Percentiles rank a stretch among this genome's conserved stretches.
Conservation (phyloP, 92 coral and sea anemone species). For the Palythoa caribaeorum region DNA sequence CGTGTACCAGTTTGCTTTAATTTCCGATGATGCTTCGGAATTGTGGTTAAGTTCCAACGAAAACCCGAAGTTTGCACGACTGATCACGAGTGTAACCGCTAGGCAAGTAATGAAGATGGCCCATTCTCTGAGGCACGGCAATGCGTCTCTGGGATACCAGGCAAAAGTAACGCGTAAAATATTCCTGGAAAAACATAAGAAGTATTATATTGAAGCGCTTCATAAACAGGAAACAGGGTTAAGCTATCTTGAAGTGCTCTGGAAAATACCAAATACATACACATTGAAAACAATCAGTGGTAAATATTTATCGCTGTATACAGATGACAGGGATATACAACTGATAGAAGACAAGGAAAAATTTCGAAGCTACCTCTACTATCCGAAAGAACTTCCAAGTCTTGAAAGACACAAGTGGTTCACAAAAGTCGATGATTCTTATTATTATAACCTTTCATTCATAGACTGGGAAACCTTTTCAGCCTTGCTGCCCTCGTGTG, state of each 20-base stretch:
- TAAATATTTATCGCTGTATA: slow-evolving; percentile 66
- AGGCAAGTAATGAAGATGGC: slow-evolving; percentile 69
- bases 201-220: slow-evolving; percentile 82
- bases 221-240: slow-evolving; percentile 81
- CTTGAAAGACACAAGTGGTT: background rate
- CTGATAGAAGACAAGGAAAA: slow-evolving; percentile 37
- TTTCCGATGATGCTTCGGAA: slow-evolving; percentile 92
- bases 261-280: slow-evolving; percentile 75
- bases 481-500: background rate
- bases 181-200: slow-evolving; percentile 59
- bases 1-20: slow-evolving; percentile 79
- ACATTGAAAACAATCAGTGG: slow-evolving; percentile 59
- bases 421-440: background rate
- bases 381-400: slow-evolving; percentile 17
- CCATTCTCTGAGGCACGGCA: slow-evolving; percentile 48
- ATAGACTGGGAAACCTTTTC: slow-evolving; percentile 10
- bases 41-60: slow-evolving; percentile 88
- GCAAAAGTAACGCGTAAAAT: slow-evolving; percentile 79
- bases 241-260: slow-evolving; percentile 81
- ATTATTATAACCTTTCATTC: slow-evolving; percentile 33
- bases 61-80: slow-evolving; percentile 81
- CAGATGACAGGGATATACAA: slow-evolving; percentile 70
- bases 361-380: background rate
- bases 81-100: slow-evolving; percentile 82
- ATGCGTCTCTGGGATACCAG: slow-evolving; percentile 68